A percentile compares a stretch with the other conserved stretches of the same genome.
These are phyloP conservation scores for Diploptera punctata DNA, from an alignment of 2,888 invertebrate species.

Conservation along the genomic window DNA sequence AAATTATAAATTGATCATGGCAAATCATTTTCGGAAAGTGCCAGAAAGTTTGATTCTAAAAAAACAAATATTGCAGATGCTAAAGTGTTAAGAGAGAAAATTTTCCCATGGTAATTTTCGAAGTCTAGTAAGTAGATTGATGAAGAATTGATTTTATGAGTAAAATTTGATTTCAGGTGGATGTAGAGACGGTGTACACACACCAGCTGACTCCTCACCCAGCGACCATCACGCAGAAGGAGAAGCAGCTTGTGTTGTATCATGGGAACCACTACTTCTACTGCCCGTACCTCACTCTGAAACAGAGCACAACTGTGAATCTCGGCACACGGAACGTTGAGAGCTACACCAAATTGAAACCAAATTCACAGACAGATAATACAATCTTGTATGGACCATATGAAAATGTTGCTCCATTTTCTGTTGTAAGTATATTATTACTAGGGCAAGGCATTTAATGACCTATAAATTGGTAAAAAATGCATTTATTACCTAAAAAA, in stretches of 20 bases:
- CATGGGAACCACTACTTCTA: constrained; percentile 84
- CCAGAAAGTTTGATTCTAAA: too few relatives aligned
- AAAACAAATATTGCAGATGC: too few relatives aligned
- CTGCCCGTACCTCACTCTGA: constrained; percentile 79
- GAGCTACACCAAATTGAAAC: constrained; percentile 81
- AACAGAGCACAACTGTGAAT: constrained; percentile 82
- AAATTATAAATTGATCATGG: too few relatives aligned
- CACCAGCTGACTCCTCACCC: constrained; percentile 86
- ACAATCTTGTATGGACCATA: constrained; percentile 91
- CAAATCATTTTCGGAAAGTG: too few relatives aligned
- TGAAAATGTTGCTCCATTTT: constrained; percentile 69
- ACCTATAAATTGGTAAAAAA: too few relatives aligned
- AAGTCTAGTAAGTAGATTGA: too few relatives aligned
- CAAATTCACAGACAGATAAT: constrained; percentile 78
- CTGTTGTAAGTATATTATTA: constrained; percentile 50
- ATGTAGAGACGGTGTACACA: constrained; percentile 76
- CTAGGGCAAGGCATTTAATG: too few relatives aligned
- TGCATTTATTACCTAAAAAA: too few relatives aligned
- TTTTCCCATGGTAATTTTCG: too few relatives aligned
- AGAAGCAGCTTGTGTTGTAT: constrained; percentile 92
- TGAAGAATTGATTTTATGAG: too few relatives aligned
- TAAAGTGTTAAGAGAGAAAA: too few relatives aligned
- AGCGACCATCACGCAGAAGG: constrained; percentile 86
- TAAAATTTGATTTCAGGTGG: constrained; percentile 49
- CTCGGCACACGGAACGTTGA: constrained; percentile 82